A percentile compares a stretch with the other conserved stretches of the same genome.
phyloP scores from a whole-genome alignment of 2,113 vertebrate species.

The Chitala chitala region DNA sequence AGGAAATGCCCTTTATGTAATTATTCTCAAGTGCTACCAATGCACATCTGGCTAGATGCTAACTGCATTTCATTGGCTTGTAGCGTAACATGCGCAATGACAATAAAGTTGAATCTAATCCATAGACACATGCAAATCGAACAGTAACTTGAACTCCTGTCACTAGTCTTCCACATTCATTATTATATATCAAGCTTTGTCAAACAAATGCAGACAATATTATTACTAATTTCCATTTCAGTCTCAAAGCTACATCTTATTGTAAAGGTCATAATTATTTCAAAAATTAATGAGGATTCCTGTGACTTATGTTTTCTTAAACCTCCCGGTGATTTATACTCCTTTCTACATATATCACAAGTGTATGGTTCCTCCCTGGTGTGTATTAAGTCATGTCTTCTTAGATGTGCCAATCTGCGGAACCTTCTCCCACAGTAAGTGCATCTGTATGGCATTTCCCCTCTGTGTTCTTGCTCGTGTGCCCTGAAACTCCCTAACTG shows the following conservation, averaged over 20 bases:
- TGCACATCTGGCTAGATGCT: no score
- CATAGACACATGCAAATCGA: no score
- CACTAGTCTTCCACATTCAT: no score
- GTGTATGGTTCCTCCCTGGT: neutral
- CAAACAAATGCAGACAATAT: no score
- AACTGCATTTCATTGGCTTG: no score
- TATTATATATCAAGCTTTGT: no score
- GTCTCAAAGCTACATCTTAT: neutral
- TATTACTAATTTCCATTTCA: neutral
- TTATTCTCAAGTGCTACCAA: no score
- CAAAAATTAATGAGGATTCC: neutral
- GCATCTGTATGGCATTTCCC: neutral
- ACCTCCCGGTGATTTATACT: neutral
- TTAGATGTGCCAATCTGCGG: constrained; percentile 3
- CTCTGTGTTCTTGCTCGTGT: neutral
- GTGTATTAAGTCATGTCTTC: neutral
- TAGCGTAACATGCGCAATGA: no score
- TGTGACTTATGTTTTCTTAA: constrained; percentile 2
- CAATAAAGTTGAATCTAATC: no score
- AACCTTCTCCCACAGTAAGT: neutral
- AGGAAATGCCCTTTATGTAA: no score
- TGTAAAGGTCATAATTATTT: neutral
- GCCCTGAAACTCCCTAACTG: constrained; percentile 11
- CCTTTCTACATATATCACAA: neutral
- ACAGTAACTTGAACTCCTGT: no score